Base-by-base conservation (phyloP, 1,140 invertebrate genomes). In the Camponotus vicinus region DNA sequence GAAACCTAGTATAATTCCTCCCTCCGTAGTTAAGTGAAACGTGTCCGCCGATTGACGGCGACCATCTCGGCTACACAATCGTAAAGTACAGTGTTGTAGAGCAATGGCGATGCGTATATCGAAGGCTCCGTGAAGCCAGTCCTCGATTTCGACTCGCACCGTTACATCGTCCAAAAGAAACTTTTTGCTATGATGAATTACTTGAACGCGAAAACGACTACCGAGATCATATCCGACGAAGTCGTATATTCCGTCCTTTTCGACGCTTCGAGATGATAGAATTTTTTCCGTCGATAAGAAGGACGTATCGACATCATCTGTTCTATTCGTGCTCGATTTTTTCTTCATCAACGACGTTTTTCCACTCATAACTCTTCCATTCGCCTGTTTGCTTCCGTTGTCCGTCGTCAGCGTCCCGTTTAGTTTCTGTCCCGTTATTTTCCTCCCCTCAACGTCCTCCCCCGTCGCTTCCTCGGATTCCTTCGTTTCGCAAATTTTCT, bases 121-220 rank as follows among this genome's bases (percentile, higher is more conserved):
- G 93, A 93, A 63, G 86, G 94, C 94, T 9, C 87, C 93, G 27
- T 95, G 94, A 85, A 95, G 94, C 90, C 95, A 94, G 21, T 94
- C 91, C 57, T 94, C 95, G 78, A 94, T 93, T 64, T 90, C 90
- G 37, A 94, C 92, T 3, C 78, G 86, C 8, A 96, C 91, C 40
- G 91, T 85, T 11, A 95, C 95, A 3, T 95, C 95, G 76, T 92
- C 91, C 95, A 95, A 84, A 93, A 93, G 91, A 94, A 96, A 66
- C 87, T 93, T 5, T 32, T 92, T 92, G 85, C 92, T 93, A 83
- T 93, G 92, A 77, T 95, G 94, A 83, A 94, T 94, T 18, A 95
- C 93, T 91, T 96, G 95, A 40, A 96, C 93, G 76, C 96, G 94
- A 83, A 94, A 90, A 34, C 94, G 91, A 32, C 94, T 93, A 11